Base-by-base conservation (phyloP, 2,888 invertebrate species). In the Heliconius ethilla region DNA sequence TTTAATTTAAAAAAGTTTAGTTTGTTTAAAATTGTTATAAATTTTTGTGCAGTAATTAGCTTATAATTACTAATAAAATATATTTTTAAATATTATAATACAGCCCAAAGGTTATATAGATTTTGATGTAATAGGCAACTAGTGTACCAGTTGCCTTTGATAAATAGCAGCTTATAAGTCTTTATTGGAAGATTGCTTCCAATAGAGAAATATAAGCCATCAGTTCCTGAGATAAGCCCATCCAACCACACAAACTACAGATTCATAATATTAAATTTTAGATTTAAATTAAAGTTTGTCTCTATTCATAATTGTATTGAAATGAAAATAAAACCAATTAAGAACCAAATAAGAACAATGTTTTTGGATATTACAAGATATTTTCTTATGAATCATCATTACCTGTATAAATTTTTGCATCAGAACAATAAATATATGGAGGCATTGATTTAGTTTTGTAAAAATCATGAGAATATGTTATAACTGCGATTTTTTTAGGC, bases 401-500 rank as follows among this genome's bases (percentile, higher is more conserved):
- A n/a, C 72, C 2, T 72, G 37, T 77, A 10, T 25, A n/a, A 65
- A 59, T 27, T n/a, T 72, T 29, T 33, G 59, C 67, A n/a, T 73
- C 72, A 3, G 72, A 65, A 25, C 33, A n/a, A 65, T 65, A 45
- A 55, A 13, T 51, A 15, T 76, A 76, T n/a, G 73, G 74, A 25
- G 62, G 27, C 37, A 63, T 13, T n/a, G 70, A 33, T n/a, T 74
- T 63, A 40, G 33, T 65, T 65, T 74, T 65, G 27, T 74, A 63
- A 29, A 75, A 75, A 0, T 88, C 87, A 77, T 93, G 91, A 0
- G 75, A 83, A 45, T 89, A 92, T n/a, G 87, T 87, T 0, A 94
- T 69, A 0, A 91, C 83, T 0, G 89, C 90, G 15, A 94, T 87
- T 81, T 93, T 92, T 75, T 91, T 90, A 0, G 92, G 92, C 92